Conservation (phyloP, 2,888 invertebrate genomes). For the Diloba caeruleocephala region DNA sequence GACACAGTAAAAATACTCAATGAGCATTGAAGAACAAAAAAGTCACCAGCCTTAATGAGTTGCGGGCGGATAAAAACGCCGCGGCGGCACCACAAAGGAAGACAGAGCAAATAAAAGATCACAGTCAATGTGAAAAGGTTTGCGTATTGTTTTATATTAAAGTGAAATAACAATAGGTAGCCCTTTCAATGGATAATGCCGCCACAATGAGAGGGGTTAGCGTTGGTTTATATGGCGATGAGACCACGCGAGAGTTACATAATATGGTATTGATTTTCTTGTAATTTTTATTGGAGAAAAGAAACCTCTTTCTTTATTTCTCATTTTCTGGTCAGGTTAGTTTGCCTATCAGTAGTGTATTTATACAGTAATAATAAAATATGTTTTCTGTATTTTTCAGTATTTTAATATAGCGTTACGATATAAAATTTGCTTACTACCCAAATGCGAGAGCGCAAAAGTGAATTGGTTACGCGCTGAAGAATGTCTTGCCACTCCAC, state of each 20-base stretch:
- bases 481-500: too few species aligned
- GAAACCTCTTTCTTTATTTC: too few species aligned
- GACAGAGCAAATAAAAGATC: slow-evolving; percentile 80
- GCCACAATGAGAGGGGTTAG: slow-evolving; percentile 80
- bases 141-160: slow-evolving; percentile 88
- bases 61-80: slow-evolving; percentile 79
- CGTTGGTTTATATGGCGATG: slow-evolving; percentile 65
- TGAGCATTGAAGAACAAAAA: slow-evolving; percentile 59
- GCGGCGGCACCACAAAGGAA: slow-evolving; percentile 81
- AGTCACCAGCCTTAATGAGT: slow-evolving; percentile 78
- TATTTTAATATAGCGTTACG: too few species aligned
- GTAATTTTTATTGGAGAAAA: too few species aligned
- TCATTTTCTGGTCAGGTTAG: too few species aligned
- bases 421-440: too few species aligned
- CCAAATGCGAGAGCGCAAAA: too few species aligned
- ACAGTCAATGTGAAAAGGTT: slow-evolving; percentile 76
- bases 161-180: slow-evolving; percentile 89
- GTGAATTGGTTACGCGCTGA: too few species aligned
- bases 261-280: too few species aligned
- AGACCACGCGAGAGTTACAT: slow-evolving; percentile 15
- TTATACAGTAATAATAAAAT: too few species aligned
- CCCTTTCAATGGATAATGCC: slow-evolving; percentile 86
- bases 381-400: too few species aligned
- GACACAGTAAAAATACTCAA: slow-evolving; percentile 61
- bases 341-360: too few species aligned